phyloP scores from a whole-genome alignment of 2,113 vertebrate genomes.

The Platichthys stellatus region DNA sequence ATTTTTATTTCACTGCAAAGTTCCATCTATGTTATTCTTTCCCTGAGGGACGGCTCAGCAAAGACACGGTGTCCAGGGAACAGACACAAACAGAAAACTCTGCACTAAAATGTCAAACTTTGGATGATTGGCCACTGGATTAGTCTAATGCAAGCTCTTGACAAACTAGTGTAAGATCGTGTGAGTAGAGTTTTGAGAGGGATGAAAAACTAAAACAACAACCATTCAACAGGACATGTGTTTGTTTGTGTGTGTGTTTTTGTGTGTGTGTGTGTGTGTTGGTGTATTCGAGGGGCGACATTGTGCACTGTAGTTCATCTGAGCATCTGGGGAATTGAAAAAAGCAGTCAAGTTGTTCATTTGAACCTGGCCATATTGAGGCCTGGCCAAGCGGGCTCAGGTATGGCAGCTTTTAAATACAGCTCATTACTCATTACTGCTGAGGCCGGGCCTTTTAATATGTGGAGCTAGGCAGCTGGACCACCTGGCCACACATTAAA shows the following conservation, averaged over 20 bases:
- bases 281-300: not conserved
- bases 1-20: too few relatives aligned
- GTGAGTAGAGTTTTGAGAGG: too few relatives aligned
- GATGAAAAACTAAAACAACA: too few relatives aligned
- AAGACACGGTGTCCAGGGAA: too few relatives aligned
- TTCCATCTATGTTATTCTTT: too few relatives aligned
- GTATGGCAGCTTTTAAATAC: conserved; percentile 74
- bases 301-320: not conserved
- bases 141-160: too few relatives aligned
- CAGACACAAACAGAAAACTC: too few relatives aligned
- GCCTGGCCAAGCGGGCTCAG: conserved; percentile 59
- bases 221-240: not conserved
- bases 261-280: conserved; percentile 19
- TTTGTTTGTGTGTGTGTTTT: conserved; percentile 12
- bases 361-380: conserved; percentile 73
- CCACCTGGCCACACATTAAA: conserved; percentile 83
- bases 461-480: conserved; percentile 72
- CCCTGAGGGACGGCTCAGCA: too few relatives aligned
- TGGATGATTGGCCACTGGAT: too few relatives aligned
- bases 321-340: conserved; percentile 61
- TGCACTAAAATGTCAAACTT: too few relatives aligned
- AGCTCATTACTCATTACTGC: conserved; percentile 79
- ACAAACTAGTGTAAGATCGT: too few relatives aligned
- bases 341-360: conserved; percentile 68
- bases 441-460: conserved; percentile 70